A percentile compares a stretch with the other conserved stretches of the same genome.
phyloP scores from a whole-genome alignment of 2,888 invertebrate species.

The Agrotis puta region DNA sequence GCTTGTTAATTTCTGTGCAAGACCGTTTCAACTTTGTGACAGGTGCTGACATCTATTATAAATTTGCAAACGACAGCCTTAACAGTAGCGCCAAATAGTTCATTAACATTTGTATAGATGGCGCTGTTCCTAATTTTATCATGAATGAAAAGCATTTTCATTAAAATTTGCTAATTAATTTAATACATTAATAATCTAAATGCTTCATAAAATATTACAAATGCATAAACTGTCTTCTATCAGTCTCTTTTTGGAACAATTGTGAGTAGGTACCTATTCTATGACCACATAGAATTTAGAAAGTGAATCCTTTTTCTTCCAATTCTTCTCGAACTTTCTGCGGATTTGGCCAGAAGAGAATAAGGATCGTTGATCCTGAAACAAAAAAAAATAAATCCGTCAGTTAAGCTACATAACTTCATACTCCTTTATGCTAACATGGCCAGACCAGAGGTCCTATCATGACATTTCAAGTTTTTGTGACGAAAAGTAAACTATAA shows the following conservation, averaged over 20 bases:
- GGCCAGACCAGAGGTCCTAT: too few relatives aligned
- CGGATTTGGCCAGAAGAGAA: slow-evolving; percentile 86
- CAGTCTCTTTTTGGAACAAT: slow-evolving; percentile 64
- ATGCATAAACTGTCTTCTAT: slow-evolving; percentile 58
- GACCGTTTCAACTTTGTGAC: background rate
- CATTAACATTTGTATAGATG: background rate
- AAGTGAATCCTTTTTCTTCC: slow-evolving; percentile 82
- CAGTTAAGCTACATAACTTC: too few relatives aligned
- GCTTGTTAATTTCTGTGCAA: background rate
- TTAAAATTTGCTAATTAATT: slow-evolving; percentile 13
- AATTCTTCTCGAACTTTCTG: slow-evolving; percentile 80
- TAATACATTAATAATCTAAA: slow-evolving; percentile 39
- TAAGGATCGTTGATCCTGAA: slow-evolving; percentile 82
- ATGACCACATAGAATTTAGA: slow-evolving; percentile 69
- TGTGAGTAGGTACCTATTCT: slow-evolving; percentile 38
- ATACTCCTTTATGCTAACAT: too few relatives aligned
- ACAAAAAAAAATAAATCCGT: slow-evolving; percentile 42
- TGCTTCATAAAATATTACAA: slow-evolving; percentile 55
- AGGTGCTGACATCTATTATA: slow-evolving; percentile 24
- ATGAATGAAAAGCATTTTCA: slow-evolving; percentile 7
- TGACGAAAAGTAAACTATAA: too few relatives aligned
- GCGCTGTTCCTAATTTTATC: slow-evolving; percentile 12
- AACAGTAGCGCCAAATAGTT: slow-evolving; percentile 7
- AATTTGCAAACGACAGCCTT: background rate
- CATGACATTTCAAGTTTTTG: too few relatives aligned